phyloP scores from a whole-genome alignment of 2,888 invertebrate genomes.

The Lacanobia oleracea region DNA sequence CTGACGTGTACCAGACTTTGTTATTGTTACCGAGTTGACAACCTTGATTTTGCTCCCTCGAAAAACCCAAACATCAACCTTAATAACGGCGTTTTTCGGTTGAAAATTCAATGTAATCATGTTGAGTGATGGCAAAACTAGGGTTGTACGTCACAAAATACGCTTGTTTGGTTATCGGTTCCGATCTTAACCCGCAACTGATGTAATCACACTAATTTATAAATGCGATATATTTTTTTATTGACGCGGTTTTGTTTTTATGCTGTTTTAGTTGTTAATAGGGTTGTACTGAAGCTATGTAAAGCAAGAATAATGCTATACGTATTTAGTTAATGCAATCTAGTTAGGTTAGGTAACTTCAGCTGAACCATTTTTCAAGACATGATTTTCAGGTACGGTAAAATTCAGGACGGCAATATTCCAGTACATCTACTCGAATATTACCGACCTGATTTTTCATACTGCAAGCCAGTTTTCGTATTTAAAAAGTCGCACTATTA shows the following conservation, averaged over 20 bases:
- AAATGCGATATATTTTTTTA: conserved; percentile 72
- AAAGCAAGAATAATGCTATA: conserved; percentile 25
- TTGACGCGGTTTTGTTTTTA: conserved; percentile 57
- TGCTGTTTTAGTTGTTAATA: conserved; percentile 41
- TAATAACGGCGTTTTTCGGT: not conserved
- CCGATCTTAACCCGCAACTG: conserved; percentile 69
- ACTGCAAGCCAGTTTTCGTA: too few species aligned
- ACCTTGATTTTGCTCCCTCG: conserved; percentile 30
- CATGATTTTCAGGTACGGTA: not conserved
- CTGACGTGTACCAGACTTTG: conserved; percentile 66
- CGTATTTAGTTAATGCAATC: not conserved
- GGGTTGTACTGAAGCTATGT: conserved; percentile 13
- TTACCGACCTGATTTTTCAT: not conserved
- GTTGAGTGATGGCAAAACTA: conserved; percentile 31
- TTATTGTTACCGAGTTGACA: conserved; percentile 61
- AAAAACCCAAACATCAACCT: conserved; percentile 10
- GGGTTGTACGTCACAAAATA: conserved; percentile 62
- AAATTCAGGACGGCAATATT: not conserved
- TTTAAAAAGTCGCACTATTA: not conserved
- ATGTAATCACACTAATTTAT: conserved; percentile 74
- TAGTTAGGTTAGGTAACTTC: not conserved
- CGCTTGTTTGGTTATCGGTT: conserved; percentile 72
- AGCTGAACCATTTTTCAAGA: not conserved
- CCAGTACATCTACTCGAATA: not conserved
- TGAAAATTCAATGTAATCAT: conserved; percentile 4